Evolutionary conservation across 2,888 invertebrate genomes (phyloP).

Genomic region (Sicus ferrugineus): DNA sequence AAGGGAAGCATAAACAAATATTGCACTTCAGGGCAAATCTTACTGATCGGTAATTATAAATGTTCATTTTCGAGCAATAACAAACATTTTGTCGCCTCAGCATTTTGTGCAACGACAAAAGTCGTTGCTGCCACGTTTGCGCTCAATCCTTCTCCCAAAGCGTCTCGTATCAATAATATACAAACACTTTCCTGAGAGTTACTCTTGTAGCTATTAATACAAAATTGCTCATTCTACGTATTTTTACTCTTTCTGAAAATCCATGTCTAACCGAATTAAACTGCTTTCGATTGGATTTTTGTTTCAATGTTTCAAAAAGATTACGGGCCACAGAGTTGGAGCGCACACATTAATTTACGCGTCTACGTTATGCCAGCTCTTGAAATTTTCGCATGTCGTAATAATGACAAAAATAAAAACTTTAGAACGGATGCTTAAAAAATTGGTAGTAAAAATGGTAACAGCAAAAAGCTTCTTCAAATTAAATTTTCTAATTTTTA

Average conservation of each 20-base stretch:
- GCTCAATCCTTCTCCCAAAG: background rate
- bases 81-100: background rate
- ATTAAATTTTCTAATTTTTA: no score
- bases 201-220: background rate
- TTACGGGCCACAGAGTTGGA: background rate
- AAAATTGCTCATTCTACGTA: conserved; percentile 13
- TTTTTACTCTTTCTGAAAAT: background rate
- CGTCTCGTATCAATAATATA: background rate
- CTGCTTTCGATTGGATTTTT: background rate
- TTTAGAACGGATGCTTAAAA: no score
- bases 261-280: background rate
- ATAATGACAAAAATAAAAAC: no score
- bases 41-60: background rate
- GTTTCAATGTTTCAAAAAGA: background rate
- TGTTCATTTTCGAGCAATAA: background rate
- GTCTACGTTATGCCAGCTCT: no score
- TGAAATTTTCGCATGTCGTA: no score
- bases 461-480: no score
- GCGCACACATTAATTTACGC: no score
- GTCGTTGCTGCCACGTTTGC: background rate
- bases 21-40: background rate
- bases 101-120: background rate
- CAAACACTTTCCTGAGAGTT: background rate
- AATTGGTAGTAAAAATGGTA: no score
- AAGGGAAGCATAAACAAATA: conserved; percentile 1